These are phyloP conservation scores for Turritopsis rubra DNA, from an alignment of 30 jellyfish, hydroid and myxozoan genomes.

Conservation along the genomic window DNA sequence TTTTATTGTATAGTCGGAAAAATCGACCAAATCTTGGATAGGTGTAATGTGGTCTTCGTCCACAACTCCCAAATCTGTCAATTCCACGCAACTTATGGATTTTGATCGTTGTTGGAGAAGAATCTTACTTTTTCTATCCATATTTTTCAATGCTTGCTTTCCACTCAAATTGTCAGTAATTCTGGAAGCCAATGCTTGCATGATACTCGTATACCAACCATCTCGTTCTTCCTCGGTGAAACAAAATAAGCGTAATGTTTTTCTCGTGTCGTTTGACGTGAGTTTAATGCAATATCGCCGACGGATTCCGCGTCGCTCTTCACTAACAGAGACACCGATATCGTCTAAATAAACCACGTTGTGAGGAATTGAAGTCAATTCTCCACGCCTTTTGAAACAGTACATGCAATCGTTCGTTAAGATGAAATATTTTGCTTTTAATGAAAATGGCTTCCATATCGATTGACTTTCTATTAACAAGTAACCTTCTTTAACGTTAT, in stretches of 20 bases:
- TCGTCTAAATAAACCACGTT: constrained; percentile 22
- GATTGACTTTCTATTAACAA: constrained; percentile 29
- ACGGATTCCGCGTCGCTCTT: constrained; percentile 25
- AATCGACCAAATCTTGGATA: constrained; percentile 4
- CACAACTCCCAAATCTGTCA: constrained; percentile 25
- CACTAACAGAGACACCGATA: constrained; percentile 17
- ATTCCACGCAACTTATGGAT: constrained; percentile 31
- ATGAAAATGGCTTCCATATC: constrained; percentile 25
- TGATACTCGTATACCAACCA: constrained; percentile 30
- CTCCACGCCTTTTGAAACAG: constrained; percentile 38
- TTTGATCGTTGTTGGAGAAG: neutral
- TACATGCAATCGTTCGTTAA: constrained; percentile 29
- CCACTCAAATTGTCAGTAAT: constrained; percentile 6
- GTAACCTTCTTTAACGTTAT: constrained; percentile 33
- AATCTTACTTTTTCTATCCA: neutral
- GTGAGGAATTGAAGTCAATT: constrained; percentile 25
- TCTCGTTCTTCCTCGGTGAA: constrained; percentile 36
- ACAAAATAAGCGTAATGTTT: constrained; percentile 11
- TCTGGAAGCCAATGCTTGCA: constrained; percentile 28
- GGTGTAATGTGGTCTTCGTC: neutral
- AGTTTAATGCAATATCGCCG: constrained; percentile 19
- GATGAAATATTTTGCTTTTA: constrained; percentile 34
- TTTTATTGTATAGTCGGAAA: neutral
- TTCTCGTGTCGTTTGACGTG: constrained; percentile 8
- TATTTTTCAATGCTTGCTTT: neutral